phyloP scores from a whole-genome alignment of 2,888 invertebrate genomes.

The Brachyopa scutellaris region DNA sequence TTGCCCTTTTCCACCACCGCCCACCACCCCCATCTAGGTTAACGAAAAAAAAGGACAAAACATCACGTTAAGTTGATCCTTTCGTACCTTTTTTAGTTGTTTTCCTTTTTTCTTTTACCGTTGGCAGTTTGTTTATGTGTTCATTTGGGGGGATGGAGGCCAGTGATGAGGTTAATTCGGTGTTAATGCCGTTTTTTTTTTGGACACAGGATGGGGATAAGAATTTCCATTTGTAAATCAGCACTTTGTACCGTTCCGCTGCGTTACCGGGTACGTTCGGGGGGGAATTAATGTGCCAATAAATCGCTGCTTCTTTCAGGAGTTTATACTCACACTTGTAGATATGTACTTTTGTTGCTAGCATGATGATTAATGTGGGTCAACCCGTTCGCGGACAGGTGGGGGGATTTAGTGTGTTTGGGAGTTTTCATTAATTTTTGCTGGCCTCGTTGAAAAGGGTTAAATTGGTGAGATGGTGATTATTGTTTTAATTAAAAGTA shows the following conservation, averaged over 20 bases:
- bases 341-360: constrained; percentile 31
- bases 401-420: neutral
- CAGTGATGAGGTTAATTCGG: constrained; percentile 51
- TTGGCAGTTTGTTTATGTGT: constrained; percentile 36
- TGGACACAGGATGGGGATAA: neutral
- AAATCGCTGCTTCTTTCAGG: constrained; percentile 56
- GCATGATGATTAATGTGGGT: constrained; percentile 43
- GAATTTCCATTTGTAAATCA: constrained; percentile 42
- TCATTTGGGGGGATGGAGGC: constrained; percentile 8
- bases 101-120: neutral
- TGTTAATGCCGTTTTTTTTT: constrained; percentile 46
- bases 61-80: constrained; percentile 9
- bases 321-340: no score
- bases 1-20: no score
- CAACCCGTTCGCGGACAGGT: neutral
- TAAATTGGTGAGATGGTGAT: constrained; percentile 17
- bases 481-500: constrained; percentile 57
- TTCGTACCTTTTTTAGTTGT: neutral
- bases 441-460: constrained; percentile 17
- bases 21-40: neutral
- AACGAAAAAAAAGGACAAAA: constrained; percentile 9
- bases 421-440: constrained; percentile 28
- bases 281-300: constrained; percentile 52
- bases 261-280: neutral
- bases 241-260: constrained; percentile 6